Evolutionary conservation across 2,888 invertebrate genomes (phyloP).

Genomic region (Eudemis profundana): DNA sequence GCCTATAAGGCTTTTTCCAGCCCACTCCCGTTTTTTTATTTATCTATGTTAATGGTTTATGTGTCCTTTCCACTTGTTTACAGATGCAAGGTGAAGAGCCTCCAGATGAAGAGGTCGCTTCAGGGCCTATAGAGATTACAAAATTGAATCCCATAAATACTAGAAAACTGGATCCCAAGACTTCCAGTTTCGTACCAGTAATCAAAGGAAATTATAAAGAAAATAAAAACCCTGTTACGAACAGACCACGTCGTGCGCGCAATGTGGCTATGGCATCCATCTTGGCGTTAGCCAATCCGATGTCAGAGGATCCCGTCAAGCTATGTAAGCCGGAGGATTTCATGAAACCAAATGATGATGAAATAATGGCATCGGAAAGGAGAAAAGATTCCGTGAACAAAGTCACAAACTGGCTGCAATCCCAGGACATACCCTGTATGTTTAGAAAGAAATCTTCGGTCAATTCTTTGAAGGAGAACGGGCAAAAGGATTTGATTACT

Average conservation of each 20-base stretch:
- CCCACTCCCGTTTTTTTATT: neutral
- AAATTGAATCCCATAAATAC: constrained; percentile 46
- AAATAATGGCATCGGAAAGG: too few species aligned
- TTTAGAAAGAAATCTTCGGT: constrained; percentile 30
- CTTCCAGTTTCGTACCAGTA: neutral
- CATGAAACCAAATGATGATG: constrained; percentile 14
- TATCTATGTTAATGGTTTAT: neutral
- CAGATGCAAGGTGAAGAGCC: constrained; percentile 56
- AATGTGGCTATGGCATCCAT: constrained; percentile 36
- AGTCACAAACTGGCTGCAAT: constrained; percentile 35
- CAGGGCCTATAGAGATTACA: constrained; percentile 42
- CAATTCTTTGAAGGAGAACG: neutral
- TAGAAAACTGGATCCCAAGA: too few species aligned
- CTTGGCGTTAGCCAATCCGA: constrained; percentile 4
- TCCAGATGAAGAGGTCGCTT: constrained; percentile 12
- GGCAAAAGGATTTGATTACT: neutral
- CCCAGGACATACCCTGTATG: constrained; percentile 18
- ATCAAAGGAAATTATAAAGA: too few species aligned
- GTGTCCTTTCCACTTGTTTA: too few species aligned
- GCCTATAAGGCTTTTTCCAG: too few species aligned
- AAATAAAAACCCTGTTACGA: constrained; percentile 45
- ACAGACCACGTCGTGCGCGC: constrained; percentile 25
- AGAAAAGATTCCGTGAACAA: constrained; percentile 21
- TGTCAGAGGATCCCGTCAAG: constrained; percentile 6
- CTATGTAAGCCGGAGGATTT: constrained; percentile 30